Evolutionary conservation across 2,113 vertebrate genomes (phyloP).

Genomic region (Pachycephala philippinensis): DNA sequence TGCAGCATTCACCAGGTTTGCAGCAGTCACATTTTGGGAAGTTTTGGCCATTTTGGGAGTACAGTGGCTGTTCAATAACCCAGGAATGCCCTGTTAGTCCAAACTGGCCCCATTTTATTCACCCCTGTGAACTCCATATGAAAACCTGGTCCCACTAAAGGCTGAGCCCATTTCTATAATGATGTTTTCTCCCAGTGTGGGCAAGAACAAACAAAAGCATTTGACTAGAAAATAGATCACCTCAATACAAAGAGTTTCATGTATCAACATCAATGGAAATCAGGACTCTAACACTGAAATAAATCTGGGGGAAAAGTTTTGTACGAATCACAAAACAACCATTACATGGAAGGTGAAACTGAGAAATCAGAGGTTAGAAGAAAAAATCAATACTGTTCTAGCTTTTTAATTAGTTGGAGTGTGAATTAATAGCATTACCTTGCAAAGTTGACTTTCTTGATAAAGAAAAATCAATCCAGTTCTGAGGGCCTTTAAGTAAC

Average conservation of each 20-base stretch:
- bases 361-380: not conserved
- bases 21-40: not conserved
- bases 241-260: not conserved
- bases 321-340: not conserved
- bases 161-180: not conserved
- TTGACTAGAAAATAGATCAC: not conserved
- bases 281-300: not conserved
- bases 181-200: not conserved
- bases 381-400: not conserved
- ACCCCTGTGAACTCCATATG: accelerated
- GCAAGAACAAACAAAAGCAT: not conserved
- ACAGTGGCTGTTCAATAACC: no score
- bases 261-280: not conserved
- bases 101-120: not conserved
- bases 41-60: not conserved
- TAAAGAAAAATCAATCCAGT: not conserved
- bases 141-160: not conserved
- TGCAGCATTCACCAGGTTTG: not conserved
- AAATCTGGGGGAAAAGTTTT: not conserved
- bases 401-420: not conserved
- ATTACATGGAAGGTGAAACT: not conserved
- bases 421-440: not conserved
- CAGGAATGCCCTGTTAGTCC: not conserved
- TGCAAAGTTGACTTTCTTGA: not conserved
- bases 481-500: not conserved